Evolutionary conservation across 2,888 invertebrate species (phyloP), one percentile per base, ranked within the genome.

Genomic region (Leucoptera coffeella): DNA sequence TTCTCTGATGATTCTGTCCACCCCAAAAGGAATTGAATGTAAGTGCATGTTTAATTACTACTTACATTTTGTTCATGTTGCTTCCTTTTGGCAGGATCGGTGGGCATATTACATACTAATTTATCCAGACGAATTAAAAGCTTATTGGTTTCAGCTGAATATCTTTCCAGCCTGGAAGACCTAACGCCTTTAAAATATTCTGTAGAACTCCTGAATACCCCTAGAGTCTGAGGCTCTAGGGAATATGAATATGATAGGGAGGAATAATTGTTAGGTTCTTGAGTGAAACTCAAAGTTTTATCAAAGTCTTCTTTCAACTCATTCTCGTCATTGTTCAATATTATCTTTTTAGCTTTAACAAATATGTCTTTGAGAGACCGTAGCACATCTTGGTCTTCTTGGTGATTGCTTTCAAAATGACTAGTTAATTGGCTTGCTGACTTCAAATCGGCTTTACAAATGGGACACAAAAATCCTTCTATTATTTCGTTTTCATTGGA

Each of bases 401-500:
- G 82, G 53, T 96, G 95, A 28, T 79, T 74, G 32, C 83, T 84
- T 53, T 93, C 90, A 47, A 95, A 95, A 60, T 96, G 96, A 36
- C 78, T 76, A 28, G 88, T 85, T 29, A 96, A 72, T 47, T 85
- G 83, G 27, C 80, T 75, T 4, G 90, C 82, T 9, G 90, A 86
- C 47, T 88, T 86, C 24, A 92, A 74, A 54, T 96, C 94, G 20
- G 83, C 82, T 62, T 90, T 85, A 47, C 96, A 96, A 41, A 94
- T 89, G 1, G 96, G 95, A 54, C 96, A 96, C 7, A 96, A 71
- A 49, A 96, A 95, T 4, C 96, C 96, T 58, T 96, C 94, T 32
- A 88, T 69, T 38, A 91, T 85, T 42, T 78, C 75, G 21, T 74
- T 75, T 26, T 65, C 71, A 33, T 67, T 59, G 31, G 58, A 45